Conservation (phyloP, 92 coral and sea anemone genomes). For the Palythoa grandiflora region DNA sequence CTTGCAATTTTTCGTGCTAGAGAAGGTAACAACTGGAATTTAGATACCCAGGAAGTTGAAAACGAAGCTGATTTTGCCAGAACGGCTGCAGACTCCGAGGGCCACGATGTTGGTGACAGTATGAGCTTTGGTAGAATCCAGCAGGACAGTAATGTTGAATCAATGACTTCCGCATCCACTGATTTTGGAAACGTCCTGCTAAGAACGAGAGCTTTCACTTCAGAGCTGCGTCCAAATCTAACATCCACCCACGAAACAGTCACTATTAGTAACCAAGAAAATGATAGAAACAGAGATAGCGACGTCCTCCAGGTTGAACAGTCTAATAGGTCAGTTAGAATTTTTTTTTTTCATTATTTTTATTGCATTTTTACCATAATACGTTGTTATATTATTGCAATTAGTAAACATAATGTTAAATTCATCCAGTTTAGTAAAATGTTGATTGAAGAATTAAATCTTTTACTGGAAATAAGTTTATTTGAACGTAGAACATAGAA, state of each 20-base stretch:
- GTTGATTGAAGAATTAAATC: too few relatives aligned
- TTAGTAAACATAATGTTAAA: too few relatives aligned
- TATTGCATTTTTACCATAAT: too few relatives aligned
- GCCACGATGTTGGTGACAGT: constrained; percentile 18
- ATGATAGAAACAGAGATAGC: neutral
- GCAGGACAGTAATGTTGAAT: constrained; percentile 10
- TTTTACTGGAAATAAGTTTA: too few relatives aligned
- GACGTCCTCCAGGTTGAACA: neutral
- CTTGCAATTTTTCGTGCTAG: constrained; percentile 85
- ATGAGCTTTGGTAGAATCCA: constrained; percentile 45
- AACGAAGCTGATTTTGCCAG: constrained; percentile 55
- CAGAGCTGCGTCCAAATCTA: constrained; percentile 30
- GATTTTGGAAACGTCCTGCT: constrained; percentile 41
- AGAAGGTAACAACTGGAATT: constrained; percentile 75
- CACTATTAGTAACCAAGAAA: constrained; percentile 21
- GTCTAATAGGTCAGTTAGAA: constrained; percentile 26
- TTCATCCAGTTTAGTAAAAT: too few relatives aligned
- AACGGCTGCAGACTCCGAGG: constrained; percentile 38
- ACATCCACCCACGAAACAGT: constrained; percentile 47
- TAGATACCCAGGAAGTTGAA: constrained; percentile 71
- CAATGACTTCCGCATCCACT: constrained; percentile 13
- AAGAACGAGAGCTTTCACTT: constrained; percentile 40
- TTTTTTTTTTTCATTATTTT: too few relatives aligned
- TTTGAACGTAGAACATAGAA: too few relatives aligned
- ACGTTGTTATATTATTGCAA: too few relatives aligned